Conservation (phyloP, 2,797 vertebrate species). For the Phataginus tricuspis region DNA sequence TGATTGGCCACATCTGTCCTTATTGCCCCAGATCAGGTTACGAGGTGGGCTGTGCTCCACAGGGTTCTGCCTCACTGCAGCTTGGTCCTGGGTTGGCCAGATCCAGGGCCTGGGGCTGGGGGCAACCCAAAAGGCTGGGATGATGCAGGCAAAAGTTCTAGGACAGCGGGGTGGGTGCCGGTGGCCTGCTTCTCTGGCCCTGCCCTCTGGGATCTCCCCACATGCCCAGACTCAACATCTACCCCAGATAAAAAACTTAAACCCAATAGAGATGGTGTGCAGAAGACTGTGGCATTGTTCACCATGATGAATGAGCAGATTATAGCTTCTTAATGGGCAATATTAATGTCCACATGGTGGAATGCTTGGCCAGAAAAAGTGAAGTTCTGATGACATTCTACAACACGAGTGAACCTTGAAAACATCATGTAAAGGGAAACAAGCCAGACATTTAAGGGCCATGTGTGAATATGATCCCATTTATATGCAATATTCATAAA, state of each 20-base stretch:
- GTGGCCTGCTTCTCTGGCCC: background rate
- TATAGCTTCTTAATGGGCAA: too few species aligned
- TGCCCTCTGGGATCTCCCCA: background rate
- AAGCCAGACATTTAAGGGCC: background rate
- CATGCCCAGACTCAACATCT: rapidly evolving
- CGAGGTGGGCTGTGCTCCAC: background rate
- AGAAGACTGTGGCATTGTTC: background rate
- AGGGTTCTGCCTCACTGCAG: background rate
- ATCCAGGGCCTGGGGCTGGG: background rate
- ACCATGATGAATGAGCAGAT: background rate
- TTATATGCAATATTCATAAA: rapidly evolving
- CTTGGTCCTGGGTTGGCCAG: background rate
- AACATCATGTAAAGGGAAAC: rapidly evolving
- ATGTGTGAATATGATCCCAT: rapidly evolving
- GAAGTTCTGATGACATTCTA: background rate
- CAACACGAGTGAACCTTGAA: background rate
- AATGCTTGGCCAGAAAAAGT: background rate
- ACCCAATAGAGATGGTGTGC: rapidly evolving
- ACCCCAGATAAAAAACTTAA: background rate
- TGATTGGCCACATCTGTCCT: background rate
- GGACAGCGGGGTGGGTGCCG: background rate
- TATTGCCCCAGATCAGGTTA: too few species aligned
- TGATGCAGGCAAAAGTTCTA: background rate
- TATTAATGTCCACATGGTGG: rapidly evolving
- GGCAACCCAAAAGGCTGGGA: background rate